phyloP scores from a whole-genome alignment of 2,888 invertebrate species.

The Trypoxylon attenuatum region DNA sequence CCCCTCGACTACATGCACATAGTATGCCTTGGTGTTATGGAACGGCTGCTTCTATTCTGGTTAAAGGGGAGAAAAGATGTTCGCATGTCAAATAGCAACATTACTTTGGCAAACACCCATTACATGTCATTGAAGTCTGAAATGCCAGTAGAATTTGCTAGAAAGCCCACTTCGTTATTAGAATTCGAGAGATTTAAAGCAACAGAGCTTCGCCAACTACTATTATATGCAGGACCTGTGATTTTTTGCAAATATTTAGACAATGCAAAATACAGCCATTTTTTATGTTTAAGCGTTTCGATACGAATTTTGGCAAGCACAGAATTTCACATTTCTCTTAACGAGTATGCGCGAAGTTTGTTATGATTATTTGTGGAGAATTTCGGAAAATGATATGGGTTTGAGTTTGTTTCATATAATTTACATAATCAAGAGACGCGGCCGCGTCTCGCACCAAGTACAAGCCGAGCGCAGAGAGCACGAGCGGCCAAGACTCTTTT shows the following conservation, averaged over 20 bases:
- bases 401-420: conserved; percentile 1
- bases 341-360: not conserved
- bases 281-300: not conserved
- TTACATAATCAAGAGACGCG: too few species aligned
- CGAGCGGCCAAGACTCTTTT: too few species aligned
- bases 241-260: not conserved
- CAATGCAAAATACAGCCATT: not conserved
- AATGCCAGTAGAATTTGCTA: conserved; percentile 1
- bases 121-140: not conserved
- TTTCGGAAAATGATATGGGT: conserved; percentile 1
- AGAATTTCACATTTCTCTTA: conserved; percentile 2
- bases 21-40: not conserved
- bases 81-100: not conserved
- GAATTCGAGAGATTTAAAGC: conserved; percentile 2
- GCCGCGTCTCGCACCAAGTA: too few species aligned
- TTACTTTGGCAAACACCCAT: not conserved
- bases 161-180: not conserved
- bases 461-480: too few species aligned
- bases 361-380: conserved; percentile 1
- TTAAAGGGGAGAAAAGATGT: not conserved
- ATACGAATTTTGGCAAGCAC: not conserved
- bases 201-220: not conserved
- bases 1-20: not conserved
- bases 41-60: not conserved
- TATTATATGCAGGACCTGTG: not conserved